Percentiles rank a stretch among this genome's conserved stretches.
Conservation (phyloP, 2,797 vertebrate genomes). For the Menidia menidia region DNA sequence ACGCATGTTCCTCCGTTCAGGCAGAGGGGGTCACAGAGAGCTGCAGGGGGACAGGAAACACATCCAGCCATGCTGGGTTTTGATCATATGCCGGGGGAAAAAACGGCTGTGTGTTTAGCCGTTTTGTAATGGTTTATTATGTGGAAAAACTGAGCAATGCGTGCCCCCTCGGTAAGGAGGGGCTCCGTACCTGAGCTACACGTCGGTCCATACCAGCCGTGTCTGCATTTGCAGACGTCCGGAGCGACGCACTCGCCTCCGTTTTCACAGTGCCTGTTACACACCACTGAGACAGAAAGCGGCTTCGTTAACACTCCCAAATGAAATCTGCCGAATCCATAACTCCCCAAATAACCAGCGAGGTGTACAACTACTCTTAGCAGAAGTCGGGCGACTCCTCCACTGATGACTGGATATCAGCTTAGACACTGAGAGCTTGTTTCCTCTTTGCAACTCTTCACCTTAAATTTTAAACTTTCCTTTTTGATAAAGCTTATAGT, state of each 20-base stretch:
- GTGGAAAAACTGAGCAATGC: not conserved
- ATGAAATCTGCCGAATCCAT: no score
- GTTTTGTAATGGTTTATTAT: not conserved
- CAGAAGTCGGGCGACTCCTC: no score
- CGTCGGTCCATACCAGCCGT: slow-evolving; percentile 90
- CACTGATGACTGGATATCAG: no score
- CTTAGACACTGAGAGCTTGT: no score
- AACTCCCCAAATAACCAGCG: no score
- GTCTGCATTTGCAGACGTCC: slow-evolving; percentile 88
- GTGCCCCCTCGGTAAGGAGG: not conserved
- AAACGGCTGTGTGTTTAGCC: not conserved
- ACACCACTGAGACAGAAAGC: slow-evolving; percentile 86
- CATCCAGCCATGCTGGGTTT: not conserved
- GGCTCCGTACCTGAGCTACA: slow-evolving; percentile 87
- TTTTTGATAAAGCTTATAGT: no score
- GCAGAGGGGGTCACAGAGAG: slow-evolving; percentile 88
- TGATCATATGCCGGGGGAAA: not conserved
- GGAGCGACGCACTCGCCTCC: slow-evolving; percentile 89
- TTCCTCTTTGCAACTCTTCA: no score
- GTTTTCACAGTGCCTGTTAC: slow-evolving; percentile 93
- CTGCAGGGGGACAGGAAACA: slow-evolving; percentile 61
- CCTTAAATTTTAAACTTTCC: no score
- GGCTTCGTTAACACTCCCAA: not conserved
- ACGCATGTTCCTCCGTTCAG: slow-evolving; percentile 91
- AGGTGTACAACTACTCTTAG: no score